Evolutionary conservation across 2,888 invertebrate species (phyloP).

Genomic region (Plebejus anna): DNA sequence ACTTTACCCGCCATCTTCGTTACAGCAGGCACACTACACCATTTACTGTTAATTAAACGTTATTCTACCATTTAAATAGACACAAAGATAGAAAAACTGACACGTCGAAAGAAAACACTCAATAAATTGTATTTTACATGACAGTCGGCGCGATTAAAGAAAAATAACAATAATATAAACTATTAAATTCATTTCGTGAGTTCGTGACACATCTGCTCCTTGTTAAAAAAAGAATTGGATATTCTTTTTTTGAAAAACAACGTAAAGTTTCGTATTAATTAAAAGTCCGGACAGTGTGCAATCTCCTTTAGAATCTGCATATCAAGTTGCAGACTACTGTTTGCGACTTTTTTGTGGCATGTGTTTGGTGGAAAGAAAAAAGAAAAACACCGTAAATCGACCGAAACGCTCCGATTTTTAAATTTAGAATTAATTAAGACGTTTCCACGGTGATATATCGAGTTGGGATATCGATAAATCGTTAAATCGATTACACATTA

Average conservation of each 20-base stretch:
- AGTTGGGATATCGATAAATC: slow-evolving; percentile 31
- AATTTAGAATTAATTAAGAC: slow-evolving; percentile 60
- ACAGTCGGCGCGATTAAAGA: slow-evolving; percentile 14
- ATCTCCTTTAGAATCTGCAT: slow-evolving; percentile 57
- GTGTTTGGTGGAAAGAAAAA: neutral
- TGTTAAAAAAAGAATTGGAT: neutral
- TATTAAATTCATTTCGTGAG: slow-evolving; percentile 7
- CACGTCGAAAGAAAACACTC: slow-evolving; percentile 2
- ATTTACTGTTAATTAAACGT: slow-evolving; percentile 10
- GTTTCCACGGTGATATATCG: slow-evolving; percentile 36
- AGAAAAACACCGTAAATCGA: slow-evolving; percentile 41
- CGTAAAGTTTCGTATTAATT: slow-evolving; percentile 12
- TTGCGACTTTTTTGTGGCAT: slow-evolving; percentile 44
- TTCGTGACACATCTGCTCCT: slow-evolving; percentile 18
- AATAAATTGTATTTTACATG: slow-evolving; percentile 16
- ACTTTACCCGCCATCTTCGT: neutral
- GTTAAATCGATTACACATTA: slow-evolving; percentile 22
- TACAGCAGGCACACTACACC: neutral
- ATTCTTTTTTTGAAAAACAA: neutral
- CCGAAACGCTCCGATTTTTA: slow-evolving; percentile 46
- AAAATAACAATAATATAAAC: slow-evolving; percentile 27
- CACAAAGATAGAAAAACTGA: neutral
- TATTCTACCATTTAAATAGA: neutral
- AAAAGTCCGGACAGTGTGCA: slow-evolving; percentile 47
- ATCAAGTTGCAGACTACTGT: slow-evolving; percentile 73